Evolutionary conservation across 2,888 invertebrate species (phyloP).

Genomic region (Mythimna impura): DNA sequence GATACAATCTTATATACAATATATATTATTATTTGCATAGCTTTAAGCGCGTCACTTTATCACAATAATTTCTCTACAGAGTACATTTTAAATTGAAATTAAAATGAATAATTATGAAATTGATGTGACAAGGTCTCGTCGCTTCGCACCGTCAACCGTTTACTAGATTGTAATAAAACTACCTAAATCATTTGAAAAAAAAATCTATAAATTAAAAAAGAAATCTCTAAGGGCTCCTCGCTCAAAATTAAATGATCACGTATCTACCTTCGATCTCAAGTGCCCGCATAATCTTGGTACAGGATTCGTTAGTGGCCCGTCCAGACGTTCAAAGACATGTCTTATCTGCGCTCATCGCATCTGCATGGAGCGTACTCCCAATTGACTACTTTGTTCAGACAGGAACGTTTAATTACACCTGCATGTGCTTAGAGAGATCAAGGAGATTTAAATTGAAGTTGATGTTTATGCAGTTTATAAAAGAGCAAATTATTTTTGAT

Average conservation of each 20-base stretch:
- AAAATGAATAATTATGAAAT: no score
- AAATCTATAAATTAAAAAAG: not conserved
- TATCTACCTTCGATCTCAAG: conserved; percentile 33
- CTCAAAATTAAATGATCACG: conserved; percentile 4
- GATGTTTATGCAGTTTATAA: not conserved
- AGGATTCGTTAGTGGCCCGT: conserved; percentile 39
- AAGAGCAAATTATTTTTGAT: not conserved
- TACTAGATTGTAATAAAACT: not conserved
- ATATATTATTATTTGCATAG: no score
- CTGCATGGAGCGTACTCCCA: conserved; percentile 52
- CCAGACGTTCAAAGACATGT: conserved; percentile 52
- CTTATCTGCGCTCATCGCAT: conserved; percentile 46
- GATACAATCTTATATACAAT: no score
- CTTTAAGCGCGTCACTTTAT: no score
- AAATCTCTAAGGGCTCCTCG: not conserved
- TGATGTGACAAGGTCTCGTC: no score
- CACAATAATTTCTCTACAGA: no score
- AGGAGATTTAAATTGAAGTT: conserved; percentile 23
- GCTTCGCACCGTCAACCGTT: no score
- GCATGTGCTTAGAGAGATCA: conserved; percentile 7
- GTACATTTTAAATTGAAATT: no score
- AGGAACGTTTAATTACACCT: conserved; percentile 42
- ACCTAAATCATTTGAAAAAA: not conserved
- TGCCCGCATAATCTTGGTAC: conserved; percentile 48
- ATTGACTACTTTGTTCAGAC: conserved; percentile 40